These are phyloP conservation scores for Phrixothrix hirtus DNA, from an alignment of 2,888 invertebrate species.

Conservation along the genomic window DNA sequence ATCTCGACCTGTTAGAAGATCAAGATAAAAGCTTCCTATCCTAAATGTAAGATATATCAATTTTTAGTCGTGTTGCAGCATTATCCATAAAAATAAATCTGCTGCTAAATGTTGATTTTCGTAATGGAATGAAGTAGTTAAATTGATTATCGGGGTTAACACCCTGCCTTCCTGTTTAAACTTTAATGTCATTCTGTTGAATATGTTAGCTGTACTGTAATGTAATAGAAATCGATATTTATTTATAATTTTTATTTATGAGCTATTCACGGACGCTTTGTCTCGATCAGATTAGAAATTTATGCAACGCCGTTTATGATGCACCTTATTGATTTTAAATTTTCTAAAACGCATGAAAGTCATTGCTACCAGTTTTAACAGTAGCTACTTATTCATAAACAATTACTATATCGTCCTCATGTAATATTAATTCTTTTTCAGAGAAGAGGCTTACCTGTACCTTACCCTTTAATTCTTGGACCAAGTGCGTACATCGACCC, in stretches of 20 bases:
- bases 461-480: constrained; percentile 59
- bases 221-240: constrained; percentile 16
- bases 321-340: constrained; percentile 6
- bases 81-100: constrained; percentile 16
- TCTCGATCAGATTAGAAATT: constrained; percentile 12
- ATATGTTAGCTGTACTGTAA: constrained; percentile 19
- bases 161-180: constrained; percentile 22
- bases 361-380: too few species aligned
- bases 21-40: neutral
- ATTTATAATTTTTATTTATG: constrained; percentile 18
- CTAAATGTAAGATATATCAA: neutral
- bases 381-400: neutral
- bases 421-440: constrained; percentile 47
- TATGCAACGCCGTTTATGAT: constrained; percentile 1
- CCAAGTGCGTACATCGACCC: constrained; percentile 62
- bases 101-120: constrained; percentile 19
- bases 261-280: constrained; percentile 8
- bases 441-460: constrained; percentile 62
- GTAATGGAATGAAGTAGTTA: constrained; percentile 18
- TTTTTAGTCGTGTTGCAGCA: neutral
- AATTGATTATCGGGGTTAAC: constrained; percentile 24
- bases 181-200: constrained; percentile 20
- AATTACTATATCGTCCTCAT: neutral
- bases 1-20: constrained; percentile 4
- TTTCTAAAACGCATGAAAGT: neutral